A percentile compares a stretch with the other conserved stretches of the same genome.
Evolutionary conservation across 2,797 vertebrate species (phyloP).

Genomic region (Ctenopoma kingsleyae): DNA sequence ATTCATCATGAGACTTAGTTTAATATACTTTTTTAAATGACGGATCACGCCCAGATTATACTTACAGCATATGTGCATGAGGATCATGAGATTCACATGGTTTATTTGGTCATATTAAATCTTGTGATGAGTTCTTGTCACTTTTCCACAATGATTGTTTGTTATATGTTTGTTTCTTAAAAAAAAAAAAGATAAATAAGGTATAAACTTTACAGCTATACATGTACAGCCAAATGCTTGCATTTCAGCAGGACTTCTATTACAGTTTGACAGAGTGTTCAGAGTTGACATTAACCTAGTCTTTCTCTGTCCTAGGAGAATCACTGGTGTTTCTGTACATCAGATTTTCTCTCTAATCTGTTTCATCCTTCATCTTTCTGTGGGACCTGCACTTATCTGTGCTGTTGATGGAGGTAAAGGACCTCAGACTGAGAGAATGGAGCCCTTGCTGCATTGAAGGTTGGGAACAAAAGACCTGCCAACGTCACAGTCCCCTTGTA

Average conservation of each 20-base stretch:
- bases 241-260: background rate
- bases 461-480: slow-evolving; percentile 70
- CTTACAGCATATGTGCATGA: background rate
- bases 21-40: background rate
- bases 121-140: too few relatives aligned
- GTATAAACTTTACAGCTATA: background rate
- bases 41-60: background rate
- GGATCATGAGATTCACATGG: background rate
- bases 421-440: slow-evolving; percentile 61
- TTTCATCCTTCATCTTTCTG: slow-evolving; percentile 73
- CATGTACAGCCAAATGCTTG: background rate
- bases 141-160: too few relatives aligned
- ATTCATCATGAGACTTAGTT: background rate
- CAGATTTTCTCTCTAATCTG: slow-evolving; percentile 74
- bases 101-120: background rate
- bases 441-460: slow-evolving; percentile 58
- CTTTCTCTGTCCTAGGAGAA: slow-evolving; percentile 56
- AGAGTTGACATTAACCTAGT: slow-evolving; percentile 65
- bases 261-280: slow-evolving; percentile 15
- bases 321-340: slow-evolving; percentile 62
- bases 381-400: slow-evolving; percentile 70
- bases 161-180: too few relatives aligned
- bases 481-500: slow-evolving; percentile 51
- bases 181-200: background rate
- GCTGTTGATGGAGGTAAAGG: slow-evolving; percentile 62